Percentiles rank a stretch among this genome's conserved stretches.
Conservation (phyloP, 2,888 invertebrate genomes). For the Pollenia amentaria region DNA sequence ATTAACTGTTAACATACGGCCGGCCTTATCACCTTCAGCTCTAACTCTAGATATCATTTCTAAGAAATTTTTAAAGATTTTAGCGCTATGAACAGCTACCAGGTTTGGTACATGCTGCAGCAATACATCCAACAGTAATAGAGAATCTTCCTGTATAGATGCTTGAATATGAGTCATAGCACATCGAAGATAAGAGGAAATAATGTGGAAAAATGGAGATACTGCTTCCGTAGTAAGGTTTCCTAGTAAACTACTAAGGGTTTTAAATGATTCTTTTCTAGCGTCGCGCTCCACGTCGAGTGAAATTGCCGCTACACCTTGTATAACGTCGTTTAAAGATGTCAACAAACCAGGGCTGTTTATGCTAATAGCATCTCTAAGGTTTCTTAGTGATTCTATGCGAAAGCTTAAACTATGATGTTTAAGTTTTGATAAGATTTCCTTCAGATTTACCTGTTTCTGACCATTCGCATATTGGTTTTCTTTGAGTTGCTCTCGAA, state of each 20-base stretch:
- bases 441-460: slow-evolving; percentile 79
- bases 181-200: slow-evolving; percentile 92
- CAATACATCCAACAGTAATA: slow-evolving; percentile 91
- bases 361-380: slow-evolving; percentile 84
- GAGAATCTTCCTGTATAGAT: slow-evolving; percentile 92
- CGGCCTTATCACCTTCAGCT: slow-evolving; percentile 87
- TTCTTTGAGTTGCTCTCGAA: slow-evolving; percentile 88
- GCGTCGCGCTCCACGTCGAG: slow-evolving; percentile 89
- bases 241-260: slow-evolving; percentile 83
- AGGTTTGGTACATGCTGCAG: slow-evolving; percentile 88
- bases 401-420: slow-evolving; percentile 85
- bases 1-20: slow-evolving; percentile 89
- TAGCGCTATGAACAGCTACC: slow-evolving; percentile 88
- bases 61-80: slow-evolving; percentile 91
- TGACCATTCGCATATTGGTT: slow-evolving; percentile 73
- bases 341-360: slow-evolving; percentile 83
- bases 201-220: slow-evolving; percentile 90
- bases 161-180: slow-evolving; percentile 95
- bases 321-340: slow-evolving; percentile 89
- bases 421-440: slow-evolving; percentile 85
- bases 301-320: slow-evolving; percentile 88
- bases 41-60: slow-evolving; percentile 92
- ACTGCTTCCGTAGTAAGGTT: slow-evolving; percentile 76
- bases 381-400: slow-evolving; percentile 80
- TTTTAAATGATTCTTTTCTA: slow-evolving; percentile 85